These are phyloP conservation scores for Tipula unca DNA, from an alignment of 2,888 invertebrate species.

Conservation along the genomic window DNA sequence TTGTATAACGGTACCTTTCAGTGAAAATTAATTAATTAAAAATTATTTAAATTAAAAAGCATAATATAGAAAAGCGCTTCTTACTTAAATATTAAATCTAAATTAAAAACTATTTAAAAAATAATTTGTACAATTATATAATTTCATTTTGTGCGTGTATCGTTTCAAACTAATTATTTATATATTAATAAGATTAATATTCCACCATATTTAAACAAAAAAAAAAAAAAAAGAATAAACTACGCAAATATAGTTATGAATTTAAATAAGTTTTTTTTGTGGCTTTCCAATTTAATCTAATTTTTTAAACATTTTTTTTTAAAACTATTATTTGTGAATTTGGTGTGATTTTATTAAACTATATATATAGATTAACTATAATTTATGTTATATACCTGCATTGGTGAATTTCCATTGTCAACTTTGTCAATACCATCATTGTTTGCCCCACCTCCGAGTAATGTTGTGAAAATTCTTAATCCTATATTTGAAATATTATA, in stretches of 20 bases:
- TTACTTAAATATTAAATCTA: background rate
- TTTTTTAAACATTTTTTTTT: background rate
- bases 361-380: background rate
- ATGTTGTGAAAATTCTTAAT: conserved; percentile 73
- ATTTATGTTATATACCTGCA: conserved; percentile 58
- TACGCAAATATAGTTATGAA: background rate
- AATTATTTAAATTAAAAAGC: background rate
- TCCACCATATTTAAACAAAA: too few relatives aligned
- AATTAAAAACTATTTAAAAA: background rate
- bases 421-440: conserved; percentile 84
- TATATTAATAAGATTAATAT: conserved; percentile 2
- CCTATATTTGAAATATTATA: conserved; percentile 37
- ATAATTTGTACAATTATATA: background rate
- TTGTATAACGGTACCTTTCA: background rate
- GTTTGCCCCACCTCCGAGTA: conserved; percentile 66
- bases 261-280: background rate
- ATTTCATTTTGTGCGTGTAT: background rate
- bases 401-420: conserved; percentile 76
- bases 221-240: too few relatives aligned
- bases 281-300: background rate
- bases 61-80: background rate
- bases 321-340: background rate
- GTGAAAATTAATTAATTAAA: background rate
- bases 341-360: background rate
- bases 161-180: background rate